A percentile compares a stretch with the other conserved stretches of the same genome.
phyloP scores from a whole-genome alignment of 2,797 vertebrate species.

The Mastacembelus armatus region DNA sequence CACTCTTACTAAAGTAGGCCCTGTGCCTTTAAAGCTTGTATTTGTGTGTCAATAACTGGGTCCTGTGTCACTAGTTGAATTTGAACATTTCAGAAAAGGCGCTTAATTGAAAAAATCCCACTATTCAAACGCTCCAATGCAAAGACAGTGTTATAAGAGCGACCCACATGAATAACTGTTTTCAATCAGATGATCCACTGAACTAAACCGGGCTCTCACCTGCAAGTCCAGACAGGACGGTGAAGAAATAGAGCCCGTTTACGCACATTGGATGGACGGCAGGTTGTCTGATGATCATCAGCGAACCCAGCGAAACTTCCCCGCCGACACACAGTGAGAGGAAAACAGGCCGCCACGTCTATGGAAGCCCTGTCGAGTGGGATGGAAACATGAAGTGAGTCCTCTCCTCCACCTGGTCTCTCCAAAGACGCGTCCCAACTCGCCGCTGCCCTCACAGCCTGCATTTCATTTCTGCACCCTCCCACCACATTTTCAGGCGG shows the following conservation, averaged over 20 bases:
- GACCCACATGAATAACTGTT: background rate
- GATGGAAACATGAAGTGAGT: background rate
- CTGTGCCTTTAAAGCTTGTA: background rate
- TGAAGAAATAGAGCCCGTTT: slow-evolving; percentile 59
- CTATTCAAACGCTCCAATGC: background rate
- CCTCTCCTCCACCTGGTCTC: slow-evolving; percentile 19
- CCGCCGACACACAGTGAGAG: background rate
- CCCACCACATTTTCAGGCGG: slow-evolving; percentile 71
- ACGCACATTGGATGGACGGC: slow-evolving; percentile 68
- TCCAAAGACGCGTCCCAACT: slow-evolving; percentile 68
- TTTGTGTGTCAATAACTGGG: background rate
- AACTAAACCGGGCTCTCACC: slow-evolving; percentile 67
- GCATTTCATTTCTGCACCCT: slow-evolving; percentile 51
- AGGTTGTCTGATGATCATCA: slow-evolving; percentile 27
- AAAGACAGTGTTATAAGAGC: background rate
- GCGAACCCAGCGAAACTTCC: slow-evolving; percentile 16
- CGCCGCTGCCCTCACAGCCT: slow-evolving; percentile 46
- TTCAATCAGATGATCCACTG: background rate
- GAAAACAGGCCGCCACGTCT: background rate
- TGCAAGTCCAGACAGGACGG: slow-evolving; percentile 78
- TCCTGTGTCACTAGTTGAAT: background rate
- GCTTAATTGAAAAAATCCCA: background rate
- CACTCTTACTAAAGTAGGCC: background rate
- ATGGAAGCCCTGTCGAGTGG: background rate
- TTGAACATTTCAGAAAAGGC: background rate